These are phyloP conservation scores for Lacerta viridis DNA, from an alignment of 2,797 vertebrate genomes.

Conservation along the genomic window DNA sequence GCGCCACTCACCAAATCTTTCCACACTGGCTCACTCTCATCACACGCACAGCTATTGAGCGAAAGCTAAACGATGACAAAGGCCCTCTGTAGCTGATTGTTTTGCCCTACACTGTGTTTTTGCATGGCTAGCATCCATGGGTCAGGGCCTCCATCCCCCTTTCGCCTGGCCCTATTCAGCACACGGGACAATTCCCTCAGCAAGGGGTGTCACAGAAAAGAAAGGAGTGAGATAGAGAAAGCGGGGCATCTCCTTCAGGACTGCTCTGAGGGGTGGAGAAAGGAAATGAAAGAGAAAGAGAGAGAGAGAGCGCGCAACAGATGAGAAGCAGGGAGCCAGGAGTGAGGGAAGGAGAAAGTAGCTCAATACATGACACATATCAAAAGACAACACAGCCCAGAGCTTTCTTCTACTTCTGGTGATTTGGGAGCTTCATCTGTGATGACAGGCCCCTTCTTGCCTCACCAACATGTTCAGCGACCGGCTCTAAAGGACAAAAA, in stretches of 20 bases:
- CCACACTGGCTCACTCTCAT: not conserved
- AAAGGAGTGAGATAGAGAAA: not conserved
- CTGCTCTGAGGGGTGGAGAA: not conserved
- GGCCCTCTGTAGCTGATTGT: slow-evolving; percentile 41
- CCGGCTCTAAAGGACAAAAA: not conserved
- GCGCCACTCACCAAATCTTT: not conserved
- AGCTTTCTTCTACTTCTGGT: slow-evolving; percentile 43
- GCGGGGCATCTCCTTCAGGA: not conserved
- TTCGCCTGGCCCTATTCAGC: slow-evolving; percentile 27
- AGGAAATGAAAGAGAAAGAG: slow-evolving; percentile 12
- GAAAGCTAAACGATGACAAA: slow-evolving; percentile 21
- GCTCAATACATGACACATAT: slow-evolving; percentile 19
- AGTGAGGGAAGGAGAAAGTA: slow-evolving; percentile 10
- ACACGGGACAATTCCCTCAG: slow-evolving; percentile 19
- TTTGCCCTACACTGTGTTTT: slow-evolving; percentile 48
- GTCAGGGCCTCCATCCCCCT: slow-evolving; percentile 36
- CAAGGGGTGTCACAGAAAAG: not conserved
- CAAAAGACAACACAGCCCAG: slow-evolving; percentile 12
- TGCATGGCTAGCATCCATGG: slow-evolving; percentile 32
- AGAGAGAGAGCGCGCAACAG: not conserved
- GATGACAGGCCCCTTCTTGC: slow-evolving; percentile 25
- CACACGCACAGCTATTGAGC: slow-evolving; percentile 13
- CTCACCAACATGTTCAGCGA: not conserved
- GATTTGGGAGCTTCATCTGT: slow-evolving; percentile 20
- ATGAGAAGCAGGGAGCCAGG: not conserved